phyloP scores from a whole-genome alignment of 2,797 vertebrate genomes.

The Trachops cirrhosus region DNA sequence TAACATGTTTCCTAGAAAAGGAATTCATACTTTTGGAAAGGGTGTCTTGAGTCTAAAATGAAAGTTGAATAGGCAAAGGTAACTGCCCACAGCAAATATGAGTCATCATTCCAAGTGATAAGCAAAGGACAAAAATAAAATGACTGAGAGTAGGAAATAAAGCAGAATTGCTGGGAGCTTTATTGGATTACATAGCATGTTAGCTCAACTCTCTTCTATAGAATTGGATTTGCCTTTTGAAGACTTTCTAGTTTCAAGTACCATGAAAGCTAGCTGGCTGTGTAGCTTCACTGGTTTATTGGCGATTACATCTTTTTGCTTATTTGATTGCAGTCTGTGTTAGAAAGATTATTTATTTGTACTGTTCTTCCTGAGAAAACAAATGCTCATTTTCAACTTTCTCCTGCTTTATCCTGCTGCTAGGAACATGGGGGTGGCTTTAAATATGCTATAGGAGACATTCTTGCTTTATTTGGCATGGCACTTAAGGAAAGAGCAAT shows the following conservation, averaged over 20 bases:
- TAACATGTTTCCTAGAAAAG: neutral
- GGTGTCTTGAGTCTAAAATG: neutral
- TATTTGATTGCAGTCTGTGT: neutral
- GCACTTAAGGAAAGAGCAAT: conserved; percentile 14
- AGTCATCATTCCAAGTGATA: conserved; percentile 21
- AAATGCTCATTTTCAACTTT: conserved; percentile 27
- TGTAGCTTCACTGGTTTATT: neutral
- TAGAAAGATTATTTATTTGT: neutral
- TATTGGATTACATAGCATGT: neutral
- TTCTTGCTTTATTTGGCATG: conserved; percentile 51
- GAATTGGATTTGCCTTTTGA: neutral
- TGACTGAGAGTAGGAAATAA: neutral
- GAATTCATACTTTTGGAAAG: conserved; percentile 4
- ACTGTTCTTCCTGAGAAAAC: conserved; percentile 18
- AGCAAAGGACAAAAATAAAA: conserved; percentile 21
- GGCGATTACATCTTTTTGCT: neutral
- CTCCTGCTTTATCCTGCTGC: neutral
- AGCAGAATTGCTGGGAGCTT: neutral
- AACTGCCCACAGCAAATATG: neutral
- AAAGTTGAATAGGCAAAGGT: neutral
- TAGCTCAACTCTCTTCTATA: neutral
- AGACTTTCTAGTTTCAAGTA: neutral
- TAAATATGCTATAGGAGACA: neutral
- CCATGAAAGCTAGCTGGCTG: neutral
- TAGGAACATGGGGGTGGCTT: neutral